Evolutionary conservation across 2,113 vertebrate species (phyloP).

Genomic region (Petaurus breviceps): DNA sequence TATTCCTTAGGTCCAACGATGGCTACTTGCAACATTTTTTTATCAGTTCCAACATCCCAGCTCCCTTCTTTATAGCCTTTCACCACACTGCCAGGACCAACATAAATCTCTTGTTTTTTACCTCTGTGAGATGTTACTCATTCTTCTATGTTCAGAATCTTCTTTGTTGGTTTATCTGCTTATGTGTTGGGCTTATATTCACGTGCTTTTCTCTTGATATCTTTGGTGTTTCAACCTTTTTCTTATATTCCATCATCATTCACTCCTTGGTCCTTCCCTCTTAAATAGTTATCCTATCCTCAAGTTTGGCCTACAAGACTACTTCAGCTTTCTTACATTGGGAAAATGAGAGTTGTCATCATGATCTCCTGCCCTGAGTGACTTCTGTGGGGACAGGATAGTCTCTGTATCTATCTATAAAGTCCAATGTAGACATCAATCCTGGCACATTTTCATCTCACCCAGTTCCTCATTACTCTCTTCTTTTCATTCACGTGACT

Average conservation of each 20-base stretch:
- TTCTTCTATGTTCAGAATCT: neutral
- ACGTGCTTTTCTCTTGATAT: neutral
- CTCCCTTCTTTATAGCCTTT: neutral
- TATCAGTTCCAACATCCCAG: neutral
- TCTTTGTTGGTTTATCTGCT: neutral
- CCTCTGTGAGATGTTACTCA: neutral
- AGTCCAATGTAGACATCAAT: no score
- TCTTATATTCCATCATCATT: neutral
- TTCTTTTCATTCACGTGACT: no score
- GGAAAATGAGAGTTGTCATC: no score
- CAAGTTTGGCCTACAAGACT: no score
- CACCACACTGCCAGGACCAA: neutral
- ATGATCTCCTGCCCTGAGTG: no score
- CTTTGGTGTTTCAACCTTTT: neutral
- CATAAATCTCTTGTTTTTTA: neutral
- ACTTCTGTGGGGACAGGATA: no score
- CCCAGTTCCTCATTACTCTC: no score
- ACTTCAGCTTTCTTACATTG: no score
- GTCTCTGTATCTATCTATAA: no score
- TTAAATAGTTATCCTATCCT: no score
- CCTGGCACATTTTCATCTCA: no score
- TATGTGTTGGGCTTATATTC: neutral
- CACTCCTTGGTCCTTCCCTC: no score
- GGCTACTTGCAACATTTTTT: neutral
- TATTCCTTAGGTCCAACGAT: neutral